Percentiles rank a stretch among this genome's conserved stretches.
Conservation (phyloP, 1,140 invertebrate species). For the Diabrotica undecimpunctata region DNA sequence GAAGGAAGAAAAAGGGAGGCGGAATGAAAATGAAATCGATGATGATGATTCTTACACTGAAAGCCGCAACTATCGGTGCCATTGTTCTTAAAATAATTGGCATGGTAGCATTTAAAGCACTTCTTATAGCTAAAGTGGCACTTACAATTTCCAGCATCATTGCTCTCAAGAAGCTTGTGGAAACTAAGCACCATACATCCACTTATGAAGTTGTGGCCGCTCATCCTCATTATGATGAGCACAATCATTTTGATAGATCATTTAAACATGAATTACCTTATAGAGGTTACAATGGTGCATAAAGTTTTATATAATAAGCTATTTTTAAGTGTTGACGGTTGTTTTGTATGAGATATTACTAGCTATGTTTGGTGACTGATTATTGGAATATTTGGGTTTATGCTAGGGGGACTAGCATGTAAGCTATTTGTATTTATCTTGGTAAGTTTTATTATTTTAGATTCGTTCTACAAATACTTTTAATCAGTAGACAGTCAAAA, state of each 20-base stretch:
- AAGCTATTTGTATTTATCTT: too few species aligned
- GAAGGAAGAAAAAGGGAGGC: constrained; percentile 41
- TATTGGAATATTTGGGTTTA: too few species aligned
- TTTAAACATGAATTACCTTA: constrained; percentile 56
- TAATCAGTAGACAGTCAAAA: too few species aligned
- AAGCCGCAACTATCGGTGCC: constrained; percentile 73
- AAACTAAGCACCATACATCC: constrained; percentile 61
- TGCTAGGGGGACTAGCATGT: too few species aligned
- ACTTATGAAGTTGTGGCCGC: constrained; percentile 68
- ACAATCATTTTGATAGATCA: constrained; percentile 48
- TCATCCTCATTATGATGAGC: constrained; percentile 63
- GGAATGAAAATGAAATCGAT: constrained; percentile 69
- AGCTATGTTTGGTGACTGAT: too few species aligned
- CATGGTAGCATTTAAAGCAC: constrained; percentile 77
- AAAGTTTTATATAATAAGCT: too few species aligned
- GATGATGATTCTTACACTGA: constrained; percentile 71
- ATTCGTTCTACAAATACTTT: too few species aligned
- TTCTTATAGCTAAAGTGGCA: constrained; percentile 76
- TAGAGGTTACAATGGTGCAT: constrained; percentile 45
- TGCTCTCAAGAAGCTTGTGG: constrained; percentile 73
- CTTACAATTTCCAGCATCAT: constrained; percentile 67
- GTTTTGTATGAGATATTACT: too few species aligned
- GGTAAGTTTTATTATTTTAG: too few species aligned
- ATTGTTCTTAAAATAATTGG: constrained; percentile 72
- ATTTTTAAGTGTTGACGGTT: too few species aligned